Evolutionary conservation across 2,888 invertebrate genomes (phyloP), one percentile per base, ranked within the genome.

Genomic region (Eutolmus rufibarbis): DNA sequence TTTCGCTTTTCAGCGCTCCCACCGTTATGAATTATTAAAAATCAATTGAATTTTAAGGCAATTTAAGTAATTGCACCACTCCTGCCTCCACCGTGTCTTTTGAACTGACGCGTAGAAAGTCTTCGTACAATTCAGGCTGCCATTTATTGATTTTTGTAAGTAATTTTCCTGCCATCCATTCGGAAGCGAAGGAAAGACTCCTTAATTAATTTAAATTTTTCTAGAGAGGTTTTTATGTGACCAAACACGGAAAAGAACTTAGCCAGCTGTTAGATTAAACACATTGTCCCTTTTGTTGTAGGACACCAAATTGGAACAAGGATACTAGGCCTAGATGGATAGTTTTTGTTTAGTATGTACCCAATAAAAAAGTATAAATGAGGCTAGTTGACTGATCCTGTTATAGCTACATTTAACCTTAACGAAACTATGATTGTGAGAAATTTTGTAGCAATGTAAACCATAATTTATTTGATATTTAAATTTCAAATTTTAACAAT

Each of bases 11-110:
- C 51, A 23, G 43, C 31, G 23, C 78, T 79, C 28, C 79, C 79
- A 79, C 79, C 12, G 79, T 56, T 79, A 79, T 79, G 79, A 79
- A 79, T 79, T 79, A 79, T 79, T 51, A 51, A 79, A 51, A 79
- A 79, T 79, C 79, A 79, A 79, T 79, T 79, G 79, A 79, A 79
- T 56, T 79, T 78, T 51, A 51, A 79, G 51, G 51, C 51, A 79
- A 79, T 79, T 79, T 51, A 79, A 79, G 51, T 79, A 79, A 79
- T 79, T 79, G 79, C 23, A 28, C 31, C 51, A 51, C 51, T 14
- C 23, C 23, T 9, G 8, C 66, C 9, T 7, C 23, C 66, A 5
- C 19, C 9, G 23, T 8, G 23, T 7, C 51, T 51, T 51, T 19
- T 0, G n/a, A n/a, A 12, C 8, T 66, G 9, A 66, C 23, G 28